Evolutionary conservation across 2,888 invertebrate genomes (phyloP).

Genomic region (Watsonalla binaria): DNA sequence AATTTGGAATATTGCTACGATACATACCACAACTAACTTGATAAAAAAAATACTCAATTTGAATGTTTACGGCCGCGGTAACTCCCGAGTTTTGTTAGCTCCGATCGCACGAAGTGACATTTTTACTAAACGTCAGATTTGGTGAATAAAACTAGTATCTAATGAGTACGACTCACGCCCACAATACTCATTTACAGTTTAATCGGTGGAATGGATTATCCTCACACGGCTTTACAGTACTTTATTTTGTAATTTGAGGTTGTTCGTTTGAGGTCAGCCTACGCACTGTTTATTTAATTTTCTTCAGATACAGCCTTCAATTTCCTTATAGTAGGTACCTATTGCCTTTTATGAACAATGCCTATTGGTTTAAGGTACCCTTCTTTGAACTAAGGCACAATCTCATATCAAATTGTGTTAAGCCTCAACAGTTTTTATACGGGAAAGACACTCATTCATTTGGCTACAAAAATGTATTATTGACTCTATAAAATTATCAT

Average conservation of each 20-base stretch:
- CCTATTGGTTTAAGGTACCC: too few relatives aligned
- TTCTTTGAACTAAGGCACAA: too few relatives aligned
- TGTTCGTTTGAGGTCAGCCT: background rate
- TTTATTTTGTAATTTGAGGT: background rate
- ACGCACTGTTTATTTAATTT: background rate
- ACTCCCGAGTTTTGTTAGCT: conserved; percentile 30
- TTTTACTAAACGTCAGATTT: conserved; percentile 42
- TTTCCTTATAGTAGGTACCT: background rate
- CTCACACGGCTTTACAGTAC: conserved; percentile 21
- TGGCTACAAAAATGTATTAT: too few relatives aligned
- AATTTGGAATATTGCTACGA: conserved; percentile 29
- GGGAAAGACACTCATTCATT: too few relatives aligned
- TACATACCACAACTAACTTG: conserved; percentile 27
- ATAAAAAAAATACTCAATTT: conserved; percentile 36
- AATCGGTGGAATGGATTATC: conserved; percentile 35
- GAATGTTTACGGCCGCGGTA: conserved; percentile 32
- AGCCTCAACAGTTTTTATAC: too few relatives aligned
- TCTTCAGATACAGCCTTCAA: background rate
- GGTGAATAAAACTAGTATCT: conserved; percentile 42
- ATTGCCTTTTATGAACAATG: too few relatives aligned
- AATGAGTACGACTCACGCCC: conserved; percentile 32
- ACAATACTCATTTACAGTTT: conserved; percentile 29
- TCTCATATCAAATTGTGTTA: too few relatives aligned
- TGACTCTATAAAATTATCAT: too few relatives aligned
- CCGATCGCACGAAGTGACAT: conserved; percentile 26